Evolutionary conservation across 2,888 invertebrate genomes (phyloP), one percentile per base, ranked within the genome.

Genomic region (Notodonta dromedarius): DNA sequence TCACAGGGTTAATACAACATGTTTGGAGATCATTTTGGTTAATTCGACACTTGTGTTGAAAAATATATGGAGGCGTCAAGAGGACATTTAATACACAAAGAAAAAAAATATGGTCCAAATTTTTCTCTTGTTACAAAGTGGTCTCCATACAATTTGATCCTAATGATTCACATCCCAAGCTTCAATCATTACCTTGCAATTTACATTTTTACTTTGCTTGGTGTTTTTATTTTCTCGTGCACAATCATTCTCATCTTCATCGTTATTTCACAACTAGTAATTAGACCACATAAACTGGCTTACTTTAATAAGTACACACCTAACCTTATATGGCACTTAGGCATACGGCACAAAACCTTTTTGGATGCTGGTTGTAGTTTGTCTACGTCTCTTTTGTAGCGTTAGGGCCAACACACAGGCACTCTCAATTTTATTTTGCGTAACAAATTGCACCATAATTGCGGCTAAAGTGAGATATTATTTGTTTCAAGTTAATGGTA

Each of bases 151-250:
- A 61, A 46, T 24, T 52, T 56, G 59, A 56, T 65, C 71, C 68
- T 66, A 56, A 66, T 64, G 66, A 69, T 72, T 73, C 71, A 53
- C 61, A 42, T 78, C 82, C 83, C 80, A 68, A 70, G 83, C 85
- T 84, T 84, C 55, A 59, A 67, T 70, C 72, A 57, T 78, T 75
- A 69, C 68, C 73, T 83, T 77, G 81, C 84, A 69, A 53, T 77
- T 62, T 74, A 68, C 61, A 58, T 72, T 79, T 24, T 54, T 81
- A 70, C 72, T 83, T 82, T 82, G 87, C 87, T 87, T 87, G 74
- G 84, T 83, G 78, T 83, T 74, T 81, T 81, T 65, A 69, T 71
- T 82, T 80, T 74, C 61, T 76, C 61, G 78, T 78, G 74, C 80
- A 78, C 79, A 76, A 53, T 72, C 78, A 73, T 74, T 59, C 24